Conservation (phyloP, 2,888 invertebrate genomes). For the Amitus sp. region DNA sequence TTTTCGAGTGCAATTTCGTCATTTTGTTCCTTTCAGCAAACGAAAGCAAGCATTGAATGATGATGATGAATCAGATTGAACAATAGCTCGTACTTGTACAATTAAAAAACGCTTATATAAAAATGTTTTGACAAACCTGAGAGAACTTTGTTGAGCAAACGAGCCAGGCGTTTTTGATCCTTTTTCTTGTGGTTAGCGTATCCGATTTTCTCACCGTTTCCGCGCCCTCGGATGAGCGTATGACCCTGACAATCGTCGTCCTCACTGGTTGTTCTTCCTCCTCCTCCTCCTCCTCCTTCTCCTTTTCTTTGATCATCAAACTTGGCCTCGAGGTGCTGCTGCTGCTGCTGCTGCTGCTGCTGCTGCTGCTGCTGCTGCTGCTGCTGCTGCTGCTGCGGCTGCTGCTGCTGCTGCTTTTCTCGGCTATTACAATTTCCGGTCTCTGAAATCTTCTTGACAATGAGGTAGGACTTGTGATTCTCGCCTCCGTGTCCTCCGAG, state of each 20-base stretch:
- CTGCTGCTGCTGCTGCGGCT: not conserved
- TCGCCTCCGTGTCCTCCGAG: slow-evolving; percentile 12
- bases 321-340: slow-evolving; percentile 3
- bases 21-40: too few species aligned
- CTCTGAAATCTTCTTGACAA: slow-evolving; percentile 53
- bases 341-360: not conserved
- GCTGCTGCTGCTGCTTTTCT: not conserved
- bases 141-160: slow-evolving; percentile 57
- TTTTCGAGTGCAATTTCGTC: too few species aligned
- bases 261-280: slow-evolving; percentile 10
- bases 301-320: slow-evolving; percentile 16
- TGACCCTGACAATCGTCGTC: slow-evolving; percentile 31
- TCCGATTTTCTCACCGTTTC: slow-evolving; percentile 4
- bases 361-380: slow-evolving; percentile 8
- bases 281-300: slow-evolving; percentile 11
- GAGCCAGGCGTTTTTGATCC: slow-evolving; percentile 22
- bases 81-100: too few species aligned
- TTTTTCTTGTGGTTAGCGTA: slow-evolving; percentile 6
- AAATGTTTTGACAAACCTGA: slow-evolving; percentile 45
- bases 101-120: not conserved
- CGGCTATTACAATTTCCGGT: slow-evolving; percentile 11
- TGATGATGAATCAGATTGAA: too few species aligned
- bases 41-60: too few species aligned
- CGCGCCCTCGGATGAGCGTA: slow-evolving; percentile 5
- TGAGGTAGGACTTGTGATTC: slow-evolving; percentile 50